Base-by-base conservation (phyloP, 2,888 invertebrate genomes). In the Tenthredo notha region DNA sequence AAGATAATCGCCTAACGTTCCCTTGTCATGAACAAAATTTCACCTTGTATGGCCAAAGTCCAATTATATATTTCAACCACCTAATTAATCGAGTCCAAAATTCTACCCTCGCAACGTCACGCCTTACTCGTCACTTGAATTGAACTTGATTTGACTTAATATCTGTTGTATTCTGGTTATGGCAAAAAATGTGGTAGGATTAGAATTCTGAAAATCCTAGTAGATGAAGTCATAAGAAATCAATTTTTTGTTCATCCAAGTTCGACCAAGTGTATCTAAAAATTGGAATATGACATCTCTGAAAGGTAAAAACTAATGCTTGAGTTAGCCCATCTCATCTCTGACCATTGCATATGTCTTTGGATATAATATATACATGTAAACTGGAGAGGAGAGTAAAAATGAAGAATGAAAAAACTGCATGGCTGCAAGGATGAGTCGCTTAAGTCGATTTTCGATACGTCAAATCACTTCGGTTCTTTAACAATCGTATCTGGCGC, bases 401-500 rank as follows among this genome's bases (percentile, higher is more conserved):
- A 10, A 43, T 43, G 5, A 43, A n/a, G 40, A 54, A 54, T 21
- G 54, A 50, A 18, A 75, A n/a, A 50, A 40, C n/a, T n/a, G 25
- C 77, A 54, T 54, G 29, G 18, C n/a, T n/a, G n/a, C 40, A 12
- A 29, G 77, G 77, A 77, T 77, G 77, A 77, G 54, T 77, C 54
- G 77, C 18, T 15, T 33, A 18, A 50, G 33, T 77, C n/a, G 6
- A 54, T 75, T 43, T 43, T 15, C n/a, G 29, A 77, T 29, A 77
- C 54, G 54, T 77, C 50, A 77, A 77, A 77, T 77, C 77, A 77
- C 77, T 77, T 50, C 18, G 54, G 33, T 12, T 54, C 50, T 50
- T 77, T 77, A 3, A 77, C 77, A 77, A 77, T 77, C 77, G 40
- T 61, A 80, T 61, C 80, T 58, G 80, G 61, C 80, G 80, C 61